Conservation (phyloP, 2,888 invertebrate genomes). For the Heliconius ethilla region DNA sequence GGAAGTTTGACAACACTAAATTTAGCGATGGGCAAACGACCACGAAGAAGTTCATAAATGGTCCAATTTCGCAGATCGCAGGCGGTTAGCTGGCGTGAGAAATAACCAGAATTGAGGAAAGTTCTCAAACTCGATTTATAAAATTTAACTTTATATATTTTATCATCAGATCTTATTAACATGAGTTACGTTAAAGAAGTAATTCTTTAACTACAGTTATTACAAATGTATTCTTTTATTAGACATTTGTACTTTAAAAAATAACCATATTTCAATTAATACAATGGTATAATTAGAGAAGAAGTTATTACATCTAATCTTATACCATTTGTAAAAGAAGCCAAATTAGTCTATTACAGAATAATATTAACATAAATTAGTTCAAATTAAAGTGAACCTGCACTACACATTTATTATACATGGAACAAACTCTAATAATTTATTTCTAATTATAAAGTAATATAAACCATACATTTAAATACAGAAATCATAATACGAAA, state of each 20-base stretch:
- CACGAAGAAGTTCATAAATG: constrained; percentile 59
- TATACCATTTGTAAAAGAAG: background rate
- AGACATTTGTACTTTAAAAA: background rate
- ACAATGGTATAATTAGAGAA: background rate
- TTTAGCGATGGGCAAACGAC: constrained; percentile 50
- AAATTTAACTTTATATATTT: constrained; percentile 36
- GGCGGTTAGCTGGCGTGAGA: constrained; percentile 49
- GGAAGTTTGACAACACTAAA: constrained; percentile 68
- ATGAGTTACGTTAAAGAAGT: constrained; percentile 19
- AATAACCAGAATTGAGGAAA: constrained; percentile 45
- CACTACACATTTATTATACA: background rate
- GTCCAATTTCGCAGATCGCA: constrained; percentile 63
- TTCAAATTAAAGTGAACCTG: background rate
- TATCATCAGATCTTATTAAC: constrained; percentile 31
- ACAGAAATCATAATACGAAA: constrained; percentile 39
- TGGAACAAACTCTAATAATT: background rate
- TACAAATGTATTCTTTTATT: background rate
- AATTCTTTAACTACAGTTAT: constrained; percentile 4
- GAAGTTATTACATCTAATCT: background rate
- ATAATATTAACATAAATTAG: background rate
- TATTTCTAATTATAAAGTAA: constrained; percentile 4
- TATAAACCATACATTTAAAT: no score
- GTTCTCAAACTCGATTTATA: constrained; percentile 42
- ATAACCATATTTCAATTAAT: background rate
- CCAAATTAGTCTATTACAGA: background rate